Percentiles rank a stretch among this genome's conserved stretches.
Evolutionary conservation across 2,888 invertebrate species (phyloP).

Genomic region (Gymnocheta viridis): DNA sequence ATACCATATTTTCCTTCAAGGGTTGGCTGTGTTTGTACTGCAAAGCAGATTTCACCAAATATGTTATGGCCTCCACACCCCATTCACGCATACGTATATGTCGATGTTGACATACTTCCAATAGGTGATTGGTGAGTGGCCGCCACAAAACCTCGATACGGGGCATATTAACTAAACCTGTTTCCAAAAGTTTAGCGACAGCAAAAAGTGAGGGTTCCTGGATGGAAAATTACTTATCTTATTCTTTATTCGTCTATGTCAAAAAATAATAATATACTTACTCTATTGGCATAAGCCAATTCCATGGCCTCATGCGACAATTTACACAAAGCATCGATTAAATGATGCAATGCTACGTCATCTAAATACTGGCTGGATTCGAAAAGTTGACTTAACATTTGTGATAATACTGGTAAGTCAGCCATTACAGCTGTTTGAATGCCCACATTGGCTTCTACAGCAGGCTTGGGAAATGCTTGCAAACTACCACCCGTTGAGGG

Average conservation of each 20-base stretch:
- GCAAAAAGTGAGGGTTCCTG: constrained; percentile 98
- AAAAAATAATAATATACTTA: constrained; percentile 78
- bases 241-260: not conserved
- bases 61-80: constrained; percentile 98
- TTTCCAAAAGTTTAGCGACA: constrained; percentile 98
- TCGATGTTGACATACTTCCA: constrained; percentile 97
- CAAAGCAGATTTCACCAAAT: constrained; percentile 94
- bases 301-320: constrained; percentile 98
- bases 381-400: constrained; percentile 95
- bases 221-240: not conserved
- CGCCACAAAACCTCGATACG: constrained; percentile 97
- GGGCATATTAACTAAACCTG: constrained; percentile 95
- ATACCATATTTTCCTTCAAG: constrained; percentile 91
- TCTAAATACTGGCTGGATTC: constrained; percentile 97
- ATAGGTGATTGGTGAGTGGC: constrained; percentile 96
- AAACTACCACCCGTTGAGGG: constrained; percentile 97
- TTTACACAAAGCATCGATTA: constrained; percentile 98
- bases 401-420: constrained; percentile 94
- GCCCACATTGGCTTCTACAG: constrained; percentile 89
- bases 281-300: constrained; percentile 95
- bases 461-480: constrained; percentile 89
- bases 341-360: constrained; percentile 96
- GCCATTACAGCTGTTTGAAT: constrained; percentile 98
- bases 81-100: constrained; percentile 97
- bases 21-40: constrained; percentile 93